Evolutionary conservation across 2,113 vertebrate genomes (phyloP), one percentile per base, ranked within the genome.

Genomic region (Lasiurus borealis): DNA sequence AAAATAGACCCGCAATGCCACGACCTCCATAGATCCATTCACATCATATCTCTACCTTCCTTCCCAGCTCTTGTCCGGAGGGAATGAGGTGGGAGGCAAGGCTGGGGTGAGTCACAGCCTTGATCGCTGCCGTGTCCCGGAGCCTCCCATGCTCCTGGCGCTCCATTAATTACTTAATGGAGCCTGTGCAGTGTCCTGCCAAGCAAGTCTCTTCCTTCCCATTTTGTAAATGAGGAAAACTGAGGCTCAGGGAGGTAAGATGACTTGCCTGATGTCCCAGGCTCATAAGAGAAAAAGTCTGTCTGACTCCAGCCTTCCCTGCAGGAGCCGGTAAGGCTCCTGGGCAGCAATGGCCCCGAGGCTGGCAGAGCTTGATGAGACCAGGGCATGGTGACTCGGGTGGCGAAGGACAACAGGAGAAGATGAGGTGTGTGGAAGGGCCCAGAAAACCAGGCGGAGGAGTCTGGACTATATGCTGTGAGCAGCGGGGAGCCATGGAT

Each of bases 241-340:
- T 4, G 78, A 97, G 95, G 94, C 93, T 92, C 93, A 89, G 93
- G 90, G 36, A 95, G 82, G 64, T 36, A 72, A 69, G 94, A 64
- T 90, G 85, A 95, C 69, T 96, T 95, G 72, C 68, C 93, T 73
- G 77, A 91, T 46, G 78, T 88, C 29, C 80, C 84, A 83, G 68
- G 71, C 72, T 66, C 64, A 31, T n/a, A 84, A n/a, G 75, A 59
- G 29, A 73, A 72, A 81, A 71, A 84, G 48, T 46, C 91, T 80
- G 52, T 78, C 92, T 54, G 9, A 88, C 90, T 82, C 78, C 12
- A 40, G 69, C 59, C 64, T 69, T 36, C 81, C 54, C 54, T 44
- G 6, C 23, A 88, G 50, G 93, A 81, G 57, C 76, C 50, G 1
- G 18, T 6, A 69, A 29, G 52, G 69, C 52, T 92, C 25, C 7